Percentiles rank a stretch among this genome's conserved stretches.
These are phyloP conservation scores for Ridgeia piscesae DNA, from an alignment of 1,140 invertebrate genomes.

Conservation along the genomic window DNA sequence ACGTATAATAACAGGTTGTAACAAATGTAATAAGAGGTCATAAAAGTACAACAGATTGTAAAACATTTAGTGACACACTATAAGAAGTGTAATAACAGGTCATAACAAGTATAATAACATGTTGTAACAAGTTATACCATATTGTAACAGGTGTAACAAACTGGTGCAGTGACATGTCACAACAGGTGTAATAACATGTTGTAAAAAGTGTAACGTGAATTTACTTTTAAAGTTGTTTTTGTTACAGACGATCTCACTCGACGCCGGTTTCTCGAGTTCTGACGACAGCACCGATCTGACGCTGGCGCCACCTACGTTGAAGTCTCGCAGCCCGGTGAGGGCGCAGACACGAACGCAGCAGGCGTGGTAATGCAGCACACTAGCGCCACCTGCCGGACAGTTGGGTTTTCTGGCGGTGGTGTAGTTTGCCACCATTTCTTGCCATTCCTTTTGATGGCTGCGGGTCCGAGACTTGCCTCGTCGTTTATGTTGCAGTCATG, in stretches of 20 bases:
- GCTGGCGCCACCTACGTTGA: neutral
- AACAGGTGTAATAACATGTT: no score
- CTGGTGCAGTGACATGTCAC: no score
- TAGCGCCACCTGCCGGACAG: neutral
- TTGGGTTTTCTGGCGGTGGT: neutral
- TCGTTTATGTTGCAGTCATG: neutral
- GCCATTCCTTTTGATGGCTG: neutral
- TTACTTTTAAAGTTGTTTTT: neutral
- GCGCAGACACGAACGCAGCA: neutral
- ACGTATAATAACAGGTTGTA: no score
- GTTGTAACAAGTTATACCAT: no score
- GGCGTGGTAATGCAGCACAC: neutral
- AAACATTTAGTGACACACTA: no score
- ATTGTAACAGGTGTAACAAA: no score
- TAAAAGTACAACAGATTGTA: no score
- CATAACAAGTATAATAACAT: no score
- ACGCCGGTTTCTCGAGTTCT: neutral
- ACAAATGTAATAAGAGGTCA: no score
- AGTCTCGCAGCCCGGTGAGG: conserved; percentile 2
- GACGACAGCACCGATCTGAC: neutral
- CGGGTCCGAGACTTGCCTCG: neutral
- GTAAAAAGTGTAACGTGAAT: no score
- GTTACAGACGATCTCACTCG: neutral
- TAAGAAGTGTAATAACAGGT: no score
- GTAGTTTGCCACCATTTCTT: neutral